Evolutionary conservation across 2,888 invertebrate genomes (phyloP).

Genomic region (Zootermopsis nevadensis): DNA sequence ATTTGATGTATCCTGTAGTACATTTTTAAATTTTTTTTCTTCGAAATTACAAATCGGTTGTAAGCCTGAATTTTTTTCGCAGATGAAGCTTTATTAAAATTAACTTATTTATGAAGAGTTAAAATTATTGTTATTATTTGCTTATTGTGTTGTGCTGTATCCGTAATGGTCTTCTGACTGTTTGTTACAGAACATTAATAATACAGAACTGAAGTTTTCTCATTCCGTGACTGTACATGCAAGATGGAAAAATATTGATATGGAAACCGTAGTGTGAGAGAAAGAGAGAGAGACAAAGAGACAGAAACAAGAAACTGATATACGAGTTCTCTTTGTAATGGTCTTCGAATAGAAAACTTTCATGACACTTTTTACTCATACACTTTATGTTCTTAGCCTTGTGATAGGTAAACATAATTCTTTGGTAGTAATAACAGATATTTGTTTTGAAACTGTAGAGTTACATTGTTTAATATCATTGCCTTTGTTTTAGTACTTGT

Average conservation of each 20-base stretch:
- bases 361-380: background rate
- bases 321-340: background rate
- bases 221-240: background rate
- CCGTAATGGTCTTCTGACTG: no score
- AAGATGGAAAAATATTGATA: background rate
- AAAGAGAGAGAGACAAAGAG: background rate
- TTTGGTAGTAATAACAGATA: background rate
- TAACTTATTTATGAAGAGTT: no score
- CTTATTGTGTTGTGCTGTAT: no score
- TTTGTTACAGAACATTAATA: no score
- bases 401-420: conserved; percentile 8
- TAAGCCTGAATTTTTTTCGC: no score
- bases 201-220: background rate
- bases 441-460: conserved; percentile 30
- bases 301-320: background rate
- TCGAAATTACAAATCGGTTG: no score
- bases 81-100: no score
- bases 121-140: no score
- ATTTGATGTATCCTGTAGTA: no score
- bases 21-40: no score
- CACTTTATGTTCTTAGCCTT: background rate
- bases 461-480: conserved; percentile 11
- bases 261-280: background rate
- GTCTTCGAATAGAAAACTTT: conserved; percentile 17
- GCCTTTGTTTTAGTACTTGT: background rate